A percentile compares a stretch with the other conserved stretches of the same genome.
These are phyloP conservation scores for Candoia aspera DNA, from an alignment of 2,113 vertebrate species.

Conservation along the genomic window DNA sequence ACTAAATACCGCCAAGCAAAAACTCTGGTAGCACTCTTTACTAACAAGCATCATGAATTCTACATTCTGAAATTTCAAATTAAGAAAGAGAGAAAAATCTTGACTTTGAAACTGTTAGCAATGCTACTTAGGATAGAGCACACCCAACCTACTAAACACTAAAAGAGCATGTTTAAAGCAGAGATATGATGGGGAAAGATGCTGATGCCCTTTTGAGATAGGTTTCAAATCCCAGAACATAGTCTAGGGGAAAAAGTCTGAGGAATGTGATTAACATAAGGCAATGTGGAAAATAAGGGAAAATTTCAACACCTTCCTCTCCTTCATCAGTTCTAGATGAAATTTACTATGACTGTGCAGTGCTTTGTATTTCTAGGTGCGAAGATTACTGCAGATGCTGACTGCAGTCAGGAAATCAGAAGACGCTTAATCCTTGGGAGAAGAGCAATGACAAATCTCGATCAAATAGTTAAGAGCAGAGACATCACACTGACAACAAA, in stretches of 20 bases:
- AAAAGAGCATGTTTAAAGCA: neutral
- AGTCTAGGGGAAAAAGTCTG: neutral
- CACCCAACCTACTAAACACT: neutral
- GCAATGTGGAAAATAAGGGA: neutral
- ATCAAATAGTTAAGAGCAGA: too few relatives aligned
- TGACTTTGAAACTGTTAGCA: neutral
- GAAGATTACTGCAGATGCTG: too few relatives aligned
- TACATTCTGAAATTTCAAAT: neutral
- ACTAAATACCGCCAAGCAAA: neutral
- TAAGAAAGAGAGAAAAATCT: neutral
- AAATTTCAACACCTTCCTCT: neutral
- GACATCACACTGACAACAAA: too few relatives aligned
- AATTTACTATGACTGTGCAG: neutral
- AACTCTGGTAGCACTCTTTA: neutral
- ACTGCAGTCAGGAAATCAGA: too few relatives aligned
- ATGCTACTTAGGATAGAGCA: neutral
- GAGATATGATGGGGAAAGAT: neutral
- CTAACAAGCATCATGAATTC: neutral
- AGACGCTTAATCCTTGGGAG: too few relatives aligned
- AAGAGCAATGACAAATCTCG: too few relatives aligned
- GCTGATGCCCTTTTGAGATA: neutral
- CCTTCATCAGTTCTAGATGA: neutral
- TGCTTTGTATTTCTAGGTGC: too few relatives aligned
- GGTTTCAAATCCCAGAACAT: neutral
- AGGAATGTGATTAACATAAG: neutral